Percentiles rank a stretch among this genome's conserved stretches.
phyloP scores from a whole-genome alignment of 2,113 vertebrate genomes.

The Egretta garzetta region DNA sequence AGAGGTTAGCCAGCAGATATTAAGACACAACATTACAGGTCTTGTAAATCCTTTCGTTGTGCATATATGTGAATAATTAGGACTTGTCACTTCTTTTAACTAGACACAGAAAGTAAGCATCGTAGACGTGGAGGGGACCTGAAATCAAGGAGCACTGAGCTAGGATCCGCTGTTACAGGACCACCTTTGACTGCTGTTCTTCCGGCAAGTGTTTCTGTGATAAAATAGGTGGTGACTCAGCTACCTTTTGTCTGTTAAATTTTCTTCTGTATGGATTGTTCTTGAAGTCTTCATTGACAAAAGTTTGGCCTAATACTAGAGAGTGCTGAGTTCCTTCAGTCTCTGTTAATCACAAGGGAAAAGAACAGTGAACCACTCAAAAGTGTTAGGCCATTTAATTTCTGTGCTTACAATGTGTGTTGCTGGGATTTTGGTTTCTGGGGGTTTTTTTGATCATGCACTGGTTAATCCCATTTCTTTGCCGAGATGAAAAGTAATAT shows the following conservation, averaged over 20 bases:
- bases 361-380: neutral
- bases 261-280: neutral
- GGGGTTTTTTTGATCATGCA: neutral
- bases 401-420: neutral
- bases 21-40: neutral
- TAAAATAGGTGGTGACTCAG: neutral
- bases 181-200: constrained; percentile 45
- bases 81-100: neutral
- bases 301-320: neutral
- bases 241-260: neutral
- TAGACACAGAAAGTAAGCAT: constrained; percentile 38
- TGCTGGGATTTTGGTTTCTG: neutral
- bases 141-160: constrained; percentile 44
- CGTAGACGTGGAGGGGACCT: constrained; percentile 60
- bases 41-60: neutral
- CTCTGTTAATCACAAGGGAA: neutral
- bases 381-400: neutral
- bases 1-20: neutral
- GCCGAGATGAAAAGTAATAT: neutral
- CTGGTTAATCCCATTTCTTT: neutral
- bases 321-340: neutral
- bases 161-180: constrained; percentile 22
- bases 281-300: neutral
- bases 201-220: constrained; percentile 69
- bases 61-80: neutral